Conservation (phyloP, 2,113 vertebrate species). For the Zosterops lateralis region DNA sequence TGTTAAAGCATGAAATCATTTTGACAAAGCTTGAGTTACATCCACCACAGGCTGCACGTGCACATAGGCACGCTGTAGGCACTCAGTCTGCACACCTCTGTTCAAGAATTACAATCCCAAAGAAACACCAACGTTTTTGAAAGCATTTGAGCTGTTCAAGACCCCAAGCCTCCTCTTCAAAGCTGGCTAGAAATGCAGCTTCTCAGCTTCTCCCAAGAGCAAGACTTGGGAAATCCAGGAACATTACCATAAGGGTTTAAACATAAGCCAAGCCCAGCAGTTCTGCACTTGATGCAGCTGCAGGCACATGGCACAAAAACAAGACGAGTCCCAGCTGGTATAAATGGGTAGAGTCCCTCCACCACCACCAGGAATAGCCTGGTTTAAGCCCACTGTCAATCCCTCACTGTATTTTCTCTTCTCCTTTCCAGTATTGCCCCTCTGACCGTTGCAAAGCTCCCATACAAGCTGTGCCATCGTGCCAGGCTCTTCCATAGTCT, state of each 20-base stretch:
- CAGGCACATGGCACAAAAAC: neutral
- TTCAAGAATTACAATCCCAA: neutral
- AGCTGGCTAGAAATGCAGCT: neutral
- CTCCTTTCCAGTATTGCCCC: neutral
- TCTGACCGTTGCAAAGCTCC: fast-evolving
- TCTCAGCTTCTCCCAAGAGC: neutral
- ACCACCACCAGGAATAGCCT: neutral
- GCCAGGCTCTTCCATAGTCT: neutral
- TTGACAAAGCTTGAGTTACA: neutral
- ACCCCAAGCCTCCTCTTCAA: neutral
- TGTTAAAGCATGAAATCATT: neutral
- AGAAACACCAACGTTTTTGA: neutral
- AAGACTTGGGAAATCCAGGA: neutral
- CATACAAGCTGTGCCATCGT: fast-evolving
- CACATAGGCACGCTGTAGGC: fast-evolving
- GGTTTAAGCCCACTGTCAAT: neutral
- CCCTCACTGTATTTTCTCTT: neutral
- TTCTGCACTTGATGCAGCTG: fast-evolving
- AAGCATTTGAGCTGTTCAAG: neutral
- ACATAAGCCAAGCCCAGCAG: neutral
- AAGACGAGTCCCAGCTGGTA: neutral
- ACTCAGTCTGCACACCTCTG: neutral
- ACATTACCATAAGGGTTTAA: neutral
- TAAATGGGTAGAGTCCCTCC: neutral
- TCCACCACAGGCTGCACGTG: neutral